These are phyloP conservation scores for Sardina pilchardus DNA, from an alignment of 2,113 vertebrate species.

Conservation along the genomic window DNA sequence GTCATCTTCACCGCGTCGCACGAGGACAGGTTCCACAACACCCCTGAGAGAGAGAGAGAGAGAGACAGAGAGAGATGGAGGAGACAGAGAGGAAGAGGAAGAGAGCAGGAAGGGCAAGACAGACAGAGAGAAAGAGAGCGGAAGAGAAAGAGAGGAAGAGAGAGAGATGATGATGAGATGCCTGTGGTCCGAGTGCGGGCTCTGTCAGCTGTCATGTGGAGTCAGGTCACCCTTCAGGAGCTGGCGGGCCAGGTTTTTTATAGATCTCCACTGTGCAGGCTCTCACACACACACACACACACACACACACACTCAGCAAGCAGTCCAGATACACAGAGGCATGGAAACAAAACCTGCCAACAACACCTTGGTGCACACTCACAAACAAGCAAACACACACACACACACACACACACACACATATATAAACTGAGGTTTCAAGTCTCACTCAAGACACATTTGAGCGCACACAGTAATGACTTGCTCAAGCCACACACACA, in stretches of 20 bases:
- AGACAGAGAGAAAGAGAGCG: background rate
- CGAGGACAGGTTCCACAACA: constrained; percentile 97
- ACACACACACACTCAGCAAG: background rate
- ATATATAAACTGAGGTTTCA: constrained; percentile 5
- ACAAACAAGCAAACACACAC: constrained; percentile 22
- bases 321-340: background rate
- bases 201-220: constrained; percentile 54
- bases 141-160: constrained; percentile 3
- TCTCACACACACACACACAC: background rate
- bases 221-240: constrained; percentile 37
- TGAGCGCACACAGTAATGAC: background rate
- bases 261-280: constrained; percentile 17
- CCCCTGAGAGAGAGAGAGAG: constrained; percentile 71
- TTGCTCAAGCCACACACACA: background rate
- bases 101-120: constrained; percentile 27
- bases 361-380: background rate
- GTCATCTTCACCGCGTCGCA: constrained; percentile 97
- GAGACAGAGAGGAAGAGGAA: background rate
- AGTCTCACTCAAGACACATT: background rate
- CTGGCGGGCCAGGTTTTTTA: constrained; percentile 43
- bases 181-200: background rate
- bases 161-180: background rate
- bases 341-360: too few relatives aligned
- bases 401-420: constrained; percentile 27
- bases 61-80: background rate